Evolutionary conservation across 92 coral and sea anemone genomes (phyloP), one percentile per base, ranked within the genome.

Genomic region (Zoanthus solanderi): DNA sequence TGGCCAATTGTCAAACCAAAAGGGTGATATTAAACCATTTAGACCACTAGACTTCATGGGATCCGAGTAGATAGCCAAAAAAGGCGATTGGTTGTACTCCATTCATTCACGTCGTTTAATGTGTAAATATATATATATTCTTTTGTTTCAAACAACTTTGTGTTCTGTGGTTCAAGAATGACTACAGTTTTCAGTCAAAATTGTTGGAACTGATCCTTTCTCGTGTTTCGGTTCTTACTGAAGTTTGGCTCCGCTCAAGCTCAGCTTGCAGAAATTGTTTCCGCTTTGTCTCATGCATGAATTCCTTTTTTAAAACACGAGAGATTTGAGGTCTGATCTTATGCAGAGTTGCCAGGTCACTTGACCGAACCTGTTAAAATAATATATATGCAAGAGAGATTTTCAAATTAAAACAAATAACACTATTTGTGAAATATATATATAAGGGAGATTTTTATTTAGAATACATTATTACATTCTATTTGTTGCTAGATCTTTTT

Each of bases 281-380:
- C 13, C 85, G 66, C 47, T 81, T 81, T 9, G 85, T 81, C 75
- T 66, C 85, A 61, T 81, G 75, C 9, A 34, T 28, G 76, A 81
- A 81, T 50, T 66, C 85, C 54, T 71, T 84, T 31, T 42, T 65
- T 37, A 89, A 75, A 9, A 58, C 87, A 34, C 84, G 92, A 17
- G 88, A 85, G 23, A 92, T 89, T 15, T 68, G 83, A 16, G 95
- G 92, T 72, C 92, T 89, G 50, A 92, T 87, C 30, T 86, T 80
- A 16, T 92, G 89, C 11, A 94, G 93, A 42, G 74, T 68, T 16
- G 95, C 89, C 4, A 94, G 92, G 44, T 94, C 93, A 76, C 92
- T 88, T 47, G 76, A 90, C 56, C 91, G 95, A 80, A 94, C 88
- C 97, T 94, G 81, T 37, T 17, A 45, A 48, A 86, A 82, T 31